Evolutionary conservation across 2,113 vertebrate genomes (phyloP).

Genomic region (Oryzias celebensis): DNA sequence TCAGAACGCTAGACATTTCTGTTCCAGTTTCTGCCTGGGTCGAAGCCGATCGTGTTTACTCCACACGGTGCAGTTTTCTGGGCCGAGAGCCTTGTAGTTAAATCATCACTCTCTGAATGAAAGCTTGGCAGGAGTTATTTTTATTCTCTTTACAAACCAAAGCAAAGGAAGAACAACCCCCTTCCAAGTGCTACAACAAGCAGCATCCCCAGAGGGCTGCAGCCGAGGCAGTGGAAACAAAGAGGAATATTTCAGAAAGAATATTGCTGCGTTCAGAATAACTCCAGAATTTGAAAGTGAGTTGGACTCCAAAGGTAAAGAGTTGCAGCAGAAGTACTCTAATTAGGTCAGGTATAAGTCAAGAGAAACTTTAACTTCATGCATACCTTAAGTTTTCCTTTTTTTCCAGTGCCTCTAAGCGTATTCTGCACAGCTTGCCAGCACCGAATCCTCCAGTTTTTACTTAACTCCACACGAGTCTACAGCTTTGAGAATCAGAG

Average conservation of each 20-base stretch:
- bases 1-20: background rate
- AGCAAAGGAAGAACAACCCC: constrained; percentile 54
- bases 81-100: constrained; percentile 37
- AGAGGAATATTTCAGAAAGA: constrained; percentile 58
- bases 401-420: constrained; percentile 1
- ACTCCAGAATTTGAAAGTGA: constrained; percentile 58
- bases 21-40: background rate
- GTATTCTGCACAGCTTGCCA: background rate
- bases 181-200: constrained; percentile 49
- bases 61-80: constrained; percentile 31
- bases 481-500: too few relatives aligned
- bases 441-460: background rate
- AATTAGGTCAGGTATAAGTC: constrained; percentile 65
- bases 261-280: constrained; percentile 45
- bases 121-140: constrained; percentile 60
- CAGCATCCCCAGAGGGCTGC: constrained; percentile 63
- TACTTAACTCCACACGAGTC: background rate
- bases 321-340: constrained; percentile 40
- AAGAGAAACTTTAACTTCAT: constrained; percentile 48
- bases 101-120: constrained; percentile 53
- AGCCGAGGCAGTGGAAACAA: constrained; percentile 68
- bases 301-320: constrained; percentile 62
- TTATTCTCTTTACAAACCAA: constrained; percentile 63
- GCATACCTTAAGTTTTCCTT: constrained; percentile 27
- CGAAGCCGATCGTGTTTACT: constrained; percentile 31